Conservation (phyloP, 2,888 invertebrate genomes). For the Chrysopilus asiliformis region DNA sequence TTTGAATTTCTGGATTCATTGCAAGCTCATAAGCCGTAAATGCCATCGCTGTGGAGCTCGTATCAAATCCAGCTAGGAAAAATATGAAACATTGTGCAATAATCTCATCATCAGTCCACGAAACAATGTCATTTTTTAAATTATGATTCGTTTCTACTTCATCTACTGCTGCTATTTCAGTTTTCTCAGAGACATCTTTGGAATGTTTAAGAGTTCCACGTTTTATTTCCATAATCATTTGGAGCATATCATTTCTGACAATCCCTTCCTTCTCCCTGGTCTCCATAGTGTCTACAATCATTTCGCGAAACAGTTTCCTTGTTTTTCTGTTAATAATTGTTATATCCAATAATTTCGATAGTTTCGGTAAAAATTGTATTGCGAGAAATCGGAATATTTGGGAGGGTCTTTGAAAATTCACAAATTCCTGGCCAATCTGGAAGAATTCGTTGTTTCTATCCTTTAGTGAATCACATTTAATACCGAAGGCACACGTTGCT, state of each 20-base stretch:
- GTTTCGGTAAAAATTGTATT: neutral
- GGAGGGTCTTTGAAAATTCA: constrained; percentile 1
- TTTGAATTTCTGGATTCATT: constrained; percentile 39
- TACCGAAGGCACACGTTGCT: constrained; percentile 40
- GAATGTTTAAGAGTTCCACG: constrained; percentile 3
- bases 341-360: neutral
- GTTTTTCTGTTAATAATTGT: neutral
- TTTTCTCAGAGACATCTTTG: no score
- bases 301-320: constrained; percentile 1
- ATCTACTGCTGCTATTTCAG: constrained; percentile 4
- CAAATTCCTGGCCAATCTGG: constrained; percentile 29
- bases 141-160: neutral
- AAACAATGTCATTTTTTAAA: constrained; percentile 11
- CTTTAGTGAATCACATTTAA: constrained; percentile 37
- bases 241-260: constrained; percentile 5
- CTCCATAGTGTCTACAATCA: constrained; percentile 8
- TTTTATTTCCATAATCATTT: constrained; percentile 6
- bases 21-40: constrained; percentile 41
- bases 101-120: constrained; percentile 15
- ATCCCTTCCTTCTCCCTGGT: constrained; percentile 3
- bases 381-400: neutral
- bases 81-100: constrained; percentile 28
- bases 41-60: constrained; percentile 31
- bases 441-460: constrained; percentile 39
- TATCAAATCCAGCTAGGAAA: constrained; percentile 39